Conservation (phyloP, 2,797 vertebrate genomes). For the Helarctos malayanus region DNA sequence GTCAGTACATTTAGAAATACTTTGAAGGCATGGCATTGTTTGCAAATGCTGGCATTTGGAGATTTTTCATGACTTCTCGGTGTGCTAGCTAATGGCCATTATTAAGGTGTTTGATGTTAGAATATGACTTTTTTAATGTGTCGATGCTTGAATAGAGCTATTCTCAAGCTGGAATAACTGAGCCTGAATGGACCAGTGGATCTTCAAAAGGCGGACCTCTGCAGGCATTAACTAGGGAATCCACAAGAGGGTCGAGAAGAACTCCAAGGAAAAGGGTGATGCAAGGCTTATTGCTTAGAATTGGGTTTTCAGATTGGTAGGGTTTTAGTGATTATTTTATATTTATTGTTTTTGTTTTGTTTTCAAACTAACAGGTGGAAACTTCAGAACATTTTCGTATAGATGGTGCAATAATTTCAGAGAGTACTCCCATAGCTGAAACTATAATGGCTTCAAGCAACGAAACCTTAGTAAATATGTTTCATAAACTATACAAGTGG, state of each 20-base stretch:
- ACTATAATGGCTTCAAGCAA: constrained; percentile 92
- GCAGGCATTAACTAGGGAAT: constrained; percentile 92
- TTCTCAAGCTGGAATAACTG: constrained; percentile 90
- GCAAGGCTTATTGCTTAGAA: constrained; percentile 89
- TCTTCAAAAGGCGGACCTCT: constrained; percentile 91
- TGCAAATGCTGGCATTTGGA: constrained; percentile 57
- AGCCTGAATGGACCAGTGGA: constrained; percentile 91
- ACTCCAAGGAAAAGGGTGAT: constrained; percentile 93
- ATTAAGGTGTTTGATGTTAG: constrained; percentile 78
- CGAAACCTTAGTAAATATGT: constrained; percentile 91
- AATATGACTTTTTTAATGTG: constrained; percentile 88
- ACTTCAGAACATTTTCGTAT: constrained; percentile 90
- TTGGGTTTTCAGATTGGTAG: constrained; percentile 82
- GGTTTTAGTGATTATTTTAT: constrained; percentile 84
- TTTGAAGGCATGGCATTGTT: constrained; percentile 59
- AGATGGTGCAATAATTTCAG: constrained; percentile 91
- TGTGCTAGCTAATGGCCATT: constrained; percentile 79
- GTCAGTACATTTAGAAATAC: background rate
- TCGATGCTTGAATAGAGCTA: constrained; percentile 90
- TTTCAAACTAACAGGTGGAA: constrained; percentile 92
- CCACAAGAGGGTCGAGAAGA: constrained; percentile 90
- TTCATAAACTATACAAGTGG: constrained; percentile 84
- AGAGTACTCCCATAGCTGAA: constrained; percentile 91
- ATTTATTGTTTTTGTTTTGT: constrained; percentile 90
- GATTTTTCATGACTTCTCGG: constrained; percentile 56